phyloP scores from a whole-genome alignment of 2,113 vertebrate species.

The Forbesichthys papilliferus region DNA sequence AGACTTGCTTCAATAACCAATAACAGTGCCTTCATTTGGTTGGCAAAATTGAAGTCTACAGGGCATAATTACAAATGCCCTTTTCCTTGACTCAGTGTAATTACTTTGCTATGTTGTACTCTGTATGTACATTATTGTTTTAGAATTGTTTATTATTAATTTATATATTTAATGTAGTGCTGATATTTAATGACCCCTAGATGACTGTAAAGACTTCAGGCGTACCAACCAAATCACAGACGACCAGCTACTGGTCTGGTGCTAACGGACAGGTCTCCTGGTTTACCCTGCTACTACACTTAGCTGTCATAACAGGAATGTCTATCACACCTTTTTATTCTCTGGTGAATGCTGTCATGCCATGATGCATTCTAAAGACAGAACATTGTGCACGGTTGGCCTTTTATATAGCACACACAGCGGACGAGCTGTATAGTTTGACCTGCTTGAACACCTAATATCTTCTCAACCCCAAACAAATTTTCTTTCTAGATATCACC shows the following conservation, averaged over 20 bases:
- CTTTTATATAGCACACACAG: neutral
- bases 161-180: no score
- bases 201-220: slow-evolving; percentile 99
- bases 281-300: slow-evolving; percentile 92
- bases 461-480: slow-evolving; percentile 44
- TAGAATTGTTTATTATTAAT: no score
- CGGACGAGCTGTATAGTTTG: neutral
- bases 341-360: slow-evolving; percentile 5
- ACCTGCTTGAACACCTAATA: slow-evolving; percentile 10
- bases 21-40: neutral
- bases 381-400: slow-evolving; percentile 30
- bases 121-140: no score
- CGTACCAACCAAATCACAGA: slow-evolving; percentile 97
- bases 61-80: neutral
- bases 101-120: no score
- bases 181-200: slow-evolving; percentile 62
- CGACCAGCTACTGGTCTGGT: slow-evolving; percentile 95
- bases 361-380: slow-evolving; percentile 16
- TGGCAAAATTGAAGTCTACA: neutral
- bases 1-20: neutral
- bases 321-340: neutral
- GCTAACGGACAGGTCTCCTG: slow-evolving; percentile 89
- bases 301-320: no score
- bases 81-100: neutral
- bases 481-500: neutral